Evolutionary conservation across 2,797 vertebrate genomes (phyloP), one percentile per base, ranked within the genome.

Genomic region (Acestrorhynchus altus): DNA sequence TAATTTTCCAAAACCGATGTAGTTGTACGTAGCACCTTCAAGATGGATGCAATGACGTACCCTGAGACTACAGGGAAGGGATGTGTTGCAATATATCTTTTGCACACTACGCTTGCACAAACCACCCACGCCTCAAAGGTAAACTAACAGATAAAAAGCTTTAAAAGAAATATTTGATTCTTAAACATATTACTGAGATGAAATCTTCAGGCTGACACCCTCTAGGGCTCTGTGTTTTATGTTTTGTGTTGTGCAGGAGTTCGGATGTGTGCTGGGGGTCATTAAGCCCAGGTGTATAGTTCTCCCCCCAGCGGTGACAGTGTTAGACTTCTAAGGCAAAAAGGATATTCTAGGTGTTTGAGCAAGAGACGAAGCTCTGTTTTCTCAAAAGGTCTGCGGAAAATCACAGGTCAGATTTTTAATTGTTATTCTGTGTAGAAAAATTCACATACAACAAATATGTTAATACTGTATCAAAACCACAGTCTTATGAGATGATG

Each of bases 91-190:
- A n/a, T n/a, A n/a, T n/a, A 74, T 47, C 90, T 77, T 71, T 77
- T 47, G 76, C 71, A 61, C 80, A 67, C 42, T 57, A 60, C 63
- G 22, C 40, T 65, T 42, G 26, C 51, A 76, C 77, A 68, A 59
- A 69, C 81, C 52, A 73, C 16, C 61, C 18, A 46, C 11, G 44
- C 42, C 42, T 51, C 71, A 68, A 61, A 68, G 13, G 31, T 68
- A 70, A 69, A 66, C 66, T 8, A 70, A 35, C 31, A 35, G 31
- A 6, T 35, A 35, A 35, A 35, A 35, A 35, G 6, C 6, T 35
- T 35, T 2, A 35, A 35, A 35, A 35, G 31, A 35, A 35, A 35
- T 35, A 2, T 35, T 35, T 35, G 31, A 2, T 35, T 35, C 31
- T 35, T 35, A 2, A 35, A 69, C 66, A 56, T 64, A 75, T 35